Conservation (phyloP, 2,797 vertebrate genomes). For the Xenops minutus region DNA sequence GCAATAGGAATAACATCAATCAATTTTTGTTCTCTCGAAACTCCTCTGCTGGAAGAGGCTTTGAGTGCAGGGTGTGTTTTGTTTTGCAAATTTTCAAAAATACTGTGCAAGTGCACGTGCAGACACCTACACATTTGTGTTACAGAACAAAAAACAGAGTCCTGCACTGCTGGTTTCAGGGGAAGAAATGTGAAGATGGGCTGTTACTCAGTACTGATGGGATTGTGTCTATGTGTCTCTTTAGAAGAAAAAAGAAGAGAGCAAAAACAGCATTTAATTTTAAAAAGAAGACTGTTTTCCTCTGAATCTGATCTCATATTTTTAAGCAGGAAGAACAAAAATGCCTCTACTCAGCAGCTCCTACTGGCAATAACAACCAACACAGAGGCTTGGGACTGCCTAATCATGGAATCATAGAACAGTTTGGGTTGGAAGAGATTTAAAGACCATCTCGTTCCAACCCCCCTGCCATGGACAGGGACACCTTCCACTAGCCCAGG, state of each 20-base stretch:
- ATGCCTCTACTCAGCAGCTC: background rate
- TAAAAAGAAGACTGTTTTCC: background rate
- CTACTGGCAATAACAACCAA: background rate
- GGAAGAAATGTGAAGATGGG: background rate
- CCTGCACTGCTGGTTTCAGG: background rate
- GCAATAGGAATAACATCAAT: conserved; percentile 31
- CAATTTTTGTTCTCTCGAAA: conserved; percentile 1
- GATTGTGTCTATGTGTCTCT: background rate
- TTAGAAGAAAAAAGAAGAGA: background rate
- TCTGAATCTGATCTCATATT: background rate
- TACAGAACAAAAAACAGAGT: background rate
- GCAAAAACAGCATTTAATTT: background rate
- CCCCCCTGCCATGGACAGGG: too few relatives aligned
- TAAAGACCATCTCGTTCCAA: background rate
- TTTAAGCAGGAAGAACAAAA: background rate
- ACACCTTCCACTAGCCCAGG: background rate
- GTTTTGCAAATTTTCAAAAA: background rate
- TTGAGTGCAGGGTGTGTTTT: background rate
- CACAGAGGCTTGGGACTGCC: background rate
- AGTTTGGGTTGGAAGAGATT: background rate
- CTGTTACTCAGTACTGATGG: background rate
- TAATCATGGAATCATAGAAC: background rate
- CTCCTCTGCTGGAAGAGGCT: background rate
- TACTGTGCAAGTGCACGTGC: background rate
- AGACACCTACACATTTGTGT: background rate